Evolutionary conservation across 2,113 vertebrate species (phyloP).

Genomic region (Cryptomyrus ogoouensis): DNA sequence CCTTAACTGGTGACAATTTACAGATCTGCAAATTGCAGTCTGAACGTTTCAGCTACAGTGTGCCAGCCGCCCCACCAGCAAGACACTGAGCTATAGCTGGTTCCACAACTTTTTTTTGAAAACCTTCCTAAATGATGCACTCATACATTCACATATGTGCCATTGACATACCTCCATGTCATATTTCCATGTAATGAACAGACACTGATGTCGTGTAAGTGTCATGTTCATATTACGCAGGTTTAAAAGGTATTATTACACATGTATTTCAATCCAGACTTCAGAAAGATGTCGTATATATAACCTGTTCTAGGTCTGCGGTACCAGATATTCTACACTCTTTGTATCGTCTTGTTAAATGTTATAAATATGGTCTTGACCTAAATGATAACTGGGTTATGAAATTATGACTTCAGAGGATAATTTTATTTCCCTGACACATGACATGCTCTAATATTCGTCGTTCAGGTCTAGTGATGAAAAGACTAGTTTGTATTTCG

Average conservation of each 20-base stretch:
- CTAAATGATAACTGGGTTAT: constrained; percentile 27
- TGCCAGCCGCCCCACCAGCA: neutral
- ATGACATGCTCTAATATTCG: neutral
- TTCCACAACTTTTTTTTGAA: neutral
- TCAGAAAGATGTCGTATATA: neutral
- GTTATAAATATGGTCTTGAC: constrained; percentile 1
- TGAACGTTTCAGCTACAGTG: neutral
- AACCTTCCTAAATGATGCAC: neutral
- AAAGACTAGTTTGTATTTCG: neutral
- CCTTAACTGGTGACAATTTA: neutral
- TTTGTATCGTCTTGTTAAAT: neutral
- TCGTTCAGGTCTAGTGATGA: neutral
- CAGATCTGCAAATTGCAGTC: neutral
- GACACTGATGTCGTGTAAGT: neutral
- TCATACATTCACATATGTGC: neutral
- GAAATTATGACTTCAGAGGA: constrained; percentile 11
- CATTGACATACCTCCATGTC: neutral
- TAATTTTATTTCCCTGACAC: neutral
- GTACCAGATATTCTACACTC: neutral
- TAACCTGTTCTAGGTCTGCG: neutral
- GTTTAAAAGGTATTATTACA: neutral
- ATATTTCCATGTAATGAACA: neutral
- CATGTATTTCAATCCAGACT: neutral
- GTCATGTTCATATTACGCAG: neutral
- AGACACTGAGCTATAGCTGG: neutral